These are phyloP conservation scores for Drosophila mojavensis DNA, from an alignment of 1,140 invertebrate genomes.

Conservation along the genomic window DNA sequence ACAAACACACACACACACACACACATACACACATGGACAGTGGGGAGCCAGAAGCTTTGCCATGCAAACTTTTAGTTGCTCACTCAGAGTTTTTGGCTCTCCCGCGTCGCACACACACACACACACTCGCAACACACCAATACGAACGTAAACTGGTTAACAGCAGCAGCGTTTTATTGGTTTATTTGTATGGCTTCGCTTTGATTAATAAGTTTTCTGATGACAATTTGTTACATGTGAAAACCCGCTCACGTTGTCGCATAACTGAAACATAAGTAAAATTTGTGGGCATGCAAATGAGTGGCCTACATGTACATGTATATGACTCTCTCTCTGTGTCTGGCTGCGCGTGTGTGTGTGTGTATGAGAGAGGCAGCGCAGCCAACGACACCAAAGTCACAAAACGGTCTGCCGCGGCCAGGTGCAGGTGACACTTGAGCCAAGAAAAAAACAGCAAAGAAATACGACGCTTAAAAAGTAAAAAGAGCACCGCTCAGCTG, in stretches of 20 bases:
- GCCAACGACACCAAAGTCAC: conserved; percentile 13
- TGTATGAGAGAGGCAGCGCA: conserved; percentile 26
- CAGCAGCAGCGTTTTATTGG: conserved; percentile 48
- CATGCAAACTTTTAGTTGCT: conserved; percentile 37
- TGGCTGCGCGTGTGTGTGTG: background rate
- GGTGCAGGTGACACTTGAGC: conserved; percentile 49
- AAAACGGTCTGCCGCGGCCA: conserved; percentile 19
- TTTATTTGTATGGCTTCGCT: conserved; percentile 43
- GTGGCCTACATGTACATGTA: background rate
- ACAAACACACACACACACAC: conserved; percentile 9
- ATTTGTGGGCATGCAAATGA: conserved; percentile 31
- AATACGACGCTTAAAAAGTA: conserved; percentile 43
- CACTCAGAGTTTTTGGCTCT: conserved; percentile 26
- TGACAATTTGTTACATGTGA: conserved; percentile 47
- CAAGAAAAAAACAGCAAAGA: conserved; percentile 47
- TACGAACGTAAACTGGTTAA: conserved; percentile 12
- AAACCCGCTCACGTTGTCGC: conserved; percentile 14
- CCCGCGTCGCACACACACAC: conserved; percentile 16
- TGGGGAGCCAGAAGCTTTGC: conserved; percentile 28
- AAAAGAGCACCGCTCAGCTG: conserved; percentile 46
- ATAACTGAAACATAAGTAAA: conserved; percentile 44
- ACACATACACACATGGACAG: conserved; percentile 18
- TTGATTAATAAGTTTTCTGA: conserved; percentile 47
- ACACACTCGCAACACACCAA: background rate
- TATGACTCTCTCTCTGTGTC: background rate